Evolutionary conservation across 2,888 invertebrate genomes (phyloP), one percentile per base, ranked within the genome.

Genomic region (Osedax frankpressi): DNA sequence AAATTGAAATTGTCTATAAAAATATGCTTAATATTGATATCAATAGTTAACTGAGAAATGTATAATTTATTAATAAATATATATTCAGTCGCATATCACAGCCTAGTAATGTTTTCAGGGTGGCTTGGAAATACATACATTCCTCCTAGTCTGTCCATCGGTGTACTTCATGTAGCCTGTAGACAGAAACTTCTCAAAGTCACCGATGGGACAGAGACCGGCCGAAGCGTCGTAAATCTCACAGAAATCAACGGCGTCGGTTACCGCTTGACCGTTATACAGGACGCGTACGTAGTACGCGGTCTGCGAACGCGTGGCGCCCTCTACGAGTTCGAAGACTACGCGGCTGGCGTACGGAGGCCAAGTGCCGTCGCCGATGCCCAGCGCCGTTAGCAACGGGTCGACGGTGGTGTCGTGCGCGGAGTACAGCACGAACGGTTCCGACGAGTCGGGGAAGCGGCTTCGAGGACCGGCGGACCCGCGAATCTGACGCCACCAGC

Each of bases 381-480:
- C 93, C 70, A 95, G 82, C 0, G 93, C 91, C 1, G 90, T 87
- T 1, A 91, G 88, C 59, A 95, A 84, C 77, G 92, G 91, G 80
- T 92, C 91, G 59, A 95, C 81, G 0, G 94, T 94, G 80, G 91
- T 90, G 83, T 95, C 95, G 80, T 95, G 95, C 0, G 94, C 94
- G 0, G 94, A 94, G 81, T 91, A 93, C 0, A 93, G 80, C 0
- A 91, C 89, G 74, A 92, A 87, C 11, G 19, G 19, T 11, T 6
- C 11, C 44, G 44, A 44, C 44, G 6, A 11, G 44, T 44, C 44
- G 79, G 89, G 90, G 26, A 90, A 90, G 75, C 88, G 65, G 19
- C 30, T 69, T 19, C 68, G 19, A 14, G 72, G 26, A 3, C 65
- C 24, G 6, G 3, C 24, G 6, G 71, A 14, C 3, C 29, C 74